Percentiles rank a stretch among this genome's conserved stretches.
Evolutionary conservation across 2,797 vertebrate genomes (phyloP).

Genomic region (Eospalax fontanierii): DNA sequence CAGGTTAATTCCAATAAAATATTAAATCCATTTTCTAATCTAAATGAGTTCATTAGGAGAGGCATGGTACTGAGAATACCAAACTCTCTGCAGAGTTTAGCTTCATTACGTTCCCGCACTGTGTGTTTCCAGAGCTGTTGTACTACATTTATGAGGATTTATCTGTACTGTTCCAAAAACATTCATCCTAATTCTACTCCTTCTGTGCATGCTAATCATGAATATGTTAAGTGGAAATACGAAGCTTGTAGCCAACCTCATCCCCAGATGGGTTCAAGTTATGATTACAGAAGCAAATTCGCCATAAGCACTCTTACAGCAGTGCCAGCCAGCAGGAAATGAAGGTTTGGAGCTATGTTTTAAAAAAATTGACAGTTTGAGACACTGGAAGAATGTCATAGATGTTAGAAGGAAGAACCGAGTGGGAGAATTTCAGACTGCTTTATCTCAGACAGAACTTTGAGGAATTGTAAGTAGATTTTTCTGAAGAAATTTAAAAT

Average conservation of each 20-base stretch:
- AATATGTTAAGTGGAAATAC: constrained; percentile 92
- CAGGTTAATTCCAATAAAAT: constrained; percentile 94
- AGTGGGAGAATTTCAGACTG: constrained; percentile 28
- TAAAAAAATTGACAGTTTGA: constrained; percentile 57
- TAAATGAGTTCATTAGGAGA: constrained; percentile 94
- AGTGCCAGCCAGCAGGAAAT: constrained; percentile 86
- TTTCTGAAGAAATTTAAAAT: constrained; percentile 63
- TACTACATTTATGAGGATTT: constrained; percentile 93
- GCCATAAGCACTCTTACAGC: constrained; percentile 89
- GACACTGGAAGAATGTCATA: constrained; percentile 64
- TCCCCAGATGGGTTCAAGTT: constrained; percentile 91
- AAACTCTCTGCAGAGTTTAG: constrained; percentile 91
- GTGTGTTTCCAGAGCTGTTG: constrained; percentile 91
- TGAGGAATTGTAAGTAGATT: constrained; percentile 43
- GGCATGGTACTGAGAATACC: constrained; percentile 91
- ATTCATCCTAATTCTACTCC: constrained; percentile 92
- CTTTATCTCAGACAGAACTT: constrained; percentile 33
- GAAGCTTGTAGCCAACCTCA: constrained; percentile 90
- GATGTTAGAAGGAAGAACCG: neutral
- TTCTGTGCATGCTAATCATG: constrained; percentile 92
- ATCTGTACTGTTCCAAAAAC: constrained; percentile 92
- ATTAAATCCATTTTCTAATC: constrained; percentile 94
- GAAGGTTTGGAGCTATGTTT: constrained; percentile 77
- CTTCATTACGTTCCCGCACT: constrained; percentile 92
- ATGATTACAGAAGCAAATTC: constrained; percentile 92